Base-by-base conservation (phyloP, 2,888 invertebrate species). In the Chalcosyrphus nemorum region DNA sequence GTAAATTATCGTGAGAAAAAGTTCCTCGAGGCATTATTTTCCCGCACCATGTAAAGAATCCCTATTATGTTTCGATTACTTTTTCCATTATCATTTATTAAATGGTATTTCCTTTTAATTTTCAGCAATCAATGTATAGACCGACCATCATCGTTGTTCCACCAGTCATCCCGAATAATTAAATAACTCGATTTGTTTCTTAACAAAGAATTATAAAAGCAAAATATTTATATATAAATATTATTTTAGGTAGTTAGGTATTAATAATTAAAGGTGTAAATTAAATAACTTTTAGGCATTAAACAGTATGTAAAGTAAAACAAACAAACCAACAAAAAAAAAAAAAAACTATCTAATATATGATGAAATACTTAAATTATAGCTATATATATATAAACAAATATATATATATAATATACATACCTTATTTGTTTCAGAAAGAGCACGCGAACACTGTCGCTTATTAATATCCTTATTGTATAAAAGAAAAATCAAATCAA, bases 241-340 rank as follows among this genome's bases (percentile, higher is more conserved):
- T 76, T 66, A 78, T 70, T 11, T 61, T 72, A 82, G 61, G 66
- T 82, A 82, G 82, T 82, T 82, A 82, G 82, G 78, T 61, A 72
- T 78, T 61, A 82, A 77, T 70, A 75, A 74, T 75, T 75, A 82
- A 78, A 71, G 54, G 65, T 81, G 78, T 78, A 80, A 35, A 76
- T 70, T 68, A 56, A 81, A 65, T 57, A 65, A 71, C 45, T 66
- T 71, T 32, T 82, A 82, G 71, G 47, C 63, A 77, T 57, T 77
- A 86, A 70, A 54, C 63, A 50, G 43, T 59, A 66, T 56, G 70
- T 74, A 65, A 81, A 76, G 61, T 56, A 61, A 47, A n/a, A n/a
- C n/a, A n/a, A n/a, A n/a, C n/a, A n/a, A n/a, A n/a, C n/a, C n/a
- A n/a, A n/a, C n/a, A n/a, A n/a, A n/a, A n/a, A 63, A 52, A 43